These are phyloP conservation scores for Oasisia sp. DNA, from an alignment of 2,888 invertebrate species.

Conservation along the genomic window DNA sequence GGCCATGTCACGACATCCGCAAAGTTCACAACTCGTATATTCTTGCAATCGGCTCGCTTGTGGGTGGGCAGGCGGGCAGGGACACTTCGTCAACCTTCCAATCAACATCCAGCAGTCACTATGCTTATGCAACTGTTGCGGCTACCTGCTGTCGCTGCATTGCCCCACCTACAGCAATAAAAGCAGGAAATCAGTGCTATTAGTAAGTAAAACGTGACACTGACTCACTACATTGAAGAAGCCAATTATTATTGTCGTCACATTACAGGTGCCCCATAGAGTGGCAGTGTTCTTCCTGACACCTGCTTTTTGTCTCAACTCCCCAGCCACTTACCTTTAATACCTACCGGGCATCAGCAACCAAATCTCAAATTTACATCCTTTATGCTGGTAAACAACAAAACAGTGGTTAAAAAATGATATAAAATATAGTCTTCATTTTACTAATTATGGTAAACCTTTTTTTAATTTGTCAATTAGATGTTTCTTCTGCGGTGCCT, in stretches of 20 bases:
- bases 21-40: neutral
- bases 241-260: neutral
- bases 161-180: neutral
- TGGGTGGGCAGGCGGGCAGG: neutral
- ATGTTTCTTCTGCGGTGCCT: neutral
- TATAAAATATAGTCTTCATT: neutral
- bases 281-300: neutral
- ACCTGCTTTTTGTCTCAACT: neutral
- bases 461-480: neutral
- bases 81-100: neutral
- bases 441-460: neutral
- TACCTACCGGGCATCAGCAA: neutral
- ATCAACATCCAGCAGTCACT: neutral
- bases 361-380: neutral
- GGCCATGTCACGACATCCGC: neutral
- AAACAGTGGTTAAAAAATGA: neutral
- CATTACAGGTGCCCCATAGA: neutral
- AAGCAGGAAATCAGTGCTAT: conserved; percentile 17
- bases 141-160: neutral
- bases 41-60: neutral
- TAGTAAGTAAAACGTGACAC: neutral
- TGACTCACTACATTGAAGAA: neutral
- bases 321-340: neutral
- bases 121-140: neutral
- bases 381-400: neutral